Evolutionary conservation across 2,797 vertebrate genomes (phyloP).

Genomic region (Typhlichthys eigenmanni): DNA sequence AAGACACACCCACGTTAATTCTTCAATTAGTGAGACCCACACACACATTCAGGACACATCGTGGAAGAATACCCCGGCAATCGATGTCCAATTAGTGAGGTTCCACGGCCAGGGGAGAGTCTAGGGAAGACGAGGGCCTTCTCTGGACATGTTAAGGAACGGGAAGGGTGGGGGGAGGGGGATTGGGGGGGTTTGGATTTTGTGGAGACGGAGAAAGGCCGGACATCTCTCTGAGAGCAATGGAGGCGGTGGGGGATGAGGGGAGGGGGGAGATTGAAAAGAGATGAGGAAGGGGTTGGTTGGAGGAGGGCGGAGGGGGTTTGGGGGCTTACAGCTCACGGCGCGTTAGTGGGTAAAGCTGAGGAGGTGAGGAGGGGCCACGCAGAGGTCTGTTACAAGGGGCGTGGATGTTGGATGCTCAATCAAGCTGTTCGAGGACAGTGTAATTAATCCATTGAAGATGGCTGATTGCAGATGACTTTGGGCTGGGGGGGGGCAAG

Average conservation of each 20-base stretch:
- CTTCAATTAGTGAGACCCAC: constrained; percentile 73
- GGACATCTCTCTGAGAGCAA: constrained; percentile 21
- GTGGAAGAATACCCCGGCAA: constrained; percentile 60
- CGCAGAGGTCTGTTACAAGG: constrained; percentile 47
- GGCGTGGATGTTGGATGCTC: constrained; percentile 72
- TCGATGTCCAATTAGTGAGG: constrained; percentile 79
- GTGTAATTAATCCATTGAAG: constrained; percentile 83
- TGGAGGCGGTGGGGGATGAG: constrained; percentile 15
- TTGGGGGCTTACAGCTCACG: background rate
- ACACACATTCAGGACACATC: constrained; percentile 77
- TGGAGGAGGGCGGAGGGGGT: constrained; percentile 37
- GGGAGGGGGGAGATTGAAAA: background rate
- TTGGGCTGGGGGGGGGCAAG: constrained; percentile 60
- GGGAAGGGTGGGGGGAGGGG: constrained; percentile 11
- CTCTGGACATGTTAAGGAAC: constrained; percentile 33
- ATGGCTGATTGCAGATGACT: constrained; percentile 84
- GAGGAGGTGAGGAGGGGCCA: constrained; percentile 42
- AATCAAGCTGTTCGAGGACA: constrained; percentile 73
- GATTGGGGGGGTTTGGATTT: constrained; percentile 32
- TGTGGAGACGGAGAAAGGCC: constrained; percentile 19
- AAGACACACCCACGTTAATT: constrained; percentile 73
- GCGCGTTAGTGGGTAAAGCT: constrained; percentile 52
- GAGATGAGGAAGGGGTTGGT: constrained; percentile 6
- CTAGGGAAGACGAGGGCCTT: constrained; percentile 15
- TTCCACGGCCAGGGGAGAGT: constrained; percentile 21